phyloP scores from a whole-genome alignment of 2,113 vertebrate species.

The Nannobrachium achirus region DNA sequence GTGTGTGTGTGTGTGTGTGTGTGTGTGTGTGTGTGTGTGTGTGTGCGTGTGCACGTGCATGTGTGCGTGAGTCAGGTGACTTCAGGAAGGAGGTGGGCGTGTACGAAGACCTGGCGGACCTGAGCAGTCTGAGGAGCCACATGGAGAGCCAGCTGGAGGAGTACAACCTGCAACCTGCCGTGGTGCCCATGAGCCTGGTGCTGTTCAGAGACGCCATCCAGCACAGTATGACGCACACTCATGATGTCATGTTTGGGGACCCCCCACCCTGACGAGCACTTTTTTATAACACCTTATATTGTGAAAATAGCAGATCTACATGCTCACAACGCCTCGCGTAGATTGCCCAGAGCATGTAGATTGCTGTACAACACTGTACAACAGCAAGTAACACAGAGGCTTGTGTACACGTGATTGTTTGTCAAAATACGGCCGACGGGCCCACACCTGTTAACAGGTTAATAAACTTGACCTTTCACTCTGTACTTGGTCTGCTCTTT shows the following conservation, averaged over 20 bases:
- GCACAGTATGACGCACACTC: conserved; percentile 77
- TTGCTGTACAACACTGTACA: no score
- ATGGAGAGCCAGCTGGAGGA: conserved; percentile 85
- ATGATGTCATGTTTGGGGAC: neutral
- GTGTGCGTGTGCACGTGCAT: neutral
- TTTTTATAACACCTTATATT: neutral
- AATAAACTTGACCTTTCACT: no score
- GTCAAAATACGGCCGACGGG: no score
- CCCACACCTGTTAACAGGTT: no score
- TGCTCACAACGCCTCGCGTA: no score
- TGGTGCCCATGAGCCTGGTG: conserved; percentile 85
- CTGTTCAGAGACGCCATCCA: conserved; percentile 89
- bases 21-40: neutral
- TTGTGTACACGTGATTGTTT: no score
- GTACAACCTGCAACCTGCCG: conserved; percentile 82
- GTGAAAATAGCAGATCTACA: no score
- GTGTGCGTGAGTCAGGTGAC: conserved; percentile 78
- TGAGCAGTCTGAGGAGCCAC: conserved; percentile 79
- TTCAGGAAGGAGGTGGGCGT: conserved; percentile 82
- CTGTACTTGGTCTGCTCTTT: no score
- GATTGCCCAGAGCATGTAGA: no score
- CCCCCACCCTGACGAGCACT: no score
- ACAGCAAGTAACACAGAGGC: no score
- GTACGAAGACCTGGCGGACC: conserved; percentile 87
- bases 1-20: neutral